phyloP scores from a whole-genome alignment of 2,113 vertebrate species.

The Mustelus asterias region DNA sequence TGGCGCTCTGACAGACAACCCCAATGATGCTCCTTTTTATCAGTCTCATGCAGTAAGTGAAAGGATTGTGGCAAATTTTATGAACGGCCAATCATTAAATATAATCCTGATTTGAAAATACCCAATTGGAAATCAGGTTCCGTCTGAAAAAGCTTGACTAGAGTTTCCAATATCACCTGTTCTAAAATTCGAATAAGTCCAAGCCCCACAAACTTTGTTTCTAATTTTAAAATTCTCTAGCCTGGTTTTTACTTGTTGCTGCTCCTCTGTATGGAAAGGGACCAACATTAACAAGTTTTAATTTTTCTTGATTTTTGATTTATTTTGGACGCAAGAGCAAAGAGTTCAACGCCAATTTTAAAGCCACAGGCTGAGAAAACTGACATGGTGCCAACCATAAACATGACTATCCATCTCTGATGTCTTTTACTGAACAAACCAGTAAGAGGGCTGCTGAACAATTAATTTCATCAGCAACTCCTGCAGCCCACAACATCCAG shows the following conservation, averaged over 20 bases:
- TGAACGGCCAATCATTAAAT: background rate
- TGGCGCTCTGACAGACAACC: background rate
- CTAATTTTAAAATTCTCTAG: background rate
- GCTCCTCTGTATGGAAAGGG: background rate
- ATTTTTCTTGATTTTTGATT: background rate
- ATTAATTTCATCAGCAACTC: background rate
- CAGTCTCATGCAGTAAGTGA: background rate
- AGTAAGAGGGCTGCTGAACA: background rate
- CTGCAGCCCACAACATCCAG: background rate
- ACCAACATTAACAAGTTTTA: background rate
- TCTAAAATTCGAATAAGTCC: background rate
- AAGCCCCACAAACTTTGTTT: no score
- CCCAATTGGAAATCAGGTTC: background rate
- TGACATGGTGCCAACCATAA: background rate
- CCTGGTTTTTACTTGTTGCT: background rate
- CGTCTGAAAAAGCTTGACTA: background rate
- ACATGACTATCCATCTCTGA: background rate
- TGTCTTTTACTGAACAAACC: background rate
- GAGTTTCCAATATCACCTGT: background rate
- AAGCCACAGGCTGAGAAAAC: background rate
- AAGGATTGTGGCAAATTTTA: background rate
- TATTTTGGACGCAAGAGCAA: background rate
- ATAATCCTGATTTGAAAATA: constrained; percentile 13
- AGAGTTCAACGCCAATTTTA: background rate
- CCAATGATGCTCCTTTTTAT: background rate